These are phyloP conservation scores for Leptarthrus brevirostris DNA, from an alignment of 2,888 invertebrate genomes.

Conservation along the genomic window DNA sequence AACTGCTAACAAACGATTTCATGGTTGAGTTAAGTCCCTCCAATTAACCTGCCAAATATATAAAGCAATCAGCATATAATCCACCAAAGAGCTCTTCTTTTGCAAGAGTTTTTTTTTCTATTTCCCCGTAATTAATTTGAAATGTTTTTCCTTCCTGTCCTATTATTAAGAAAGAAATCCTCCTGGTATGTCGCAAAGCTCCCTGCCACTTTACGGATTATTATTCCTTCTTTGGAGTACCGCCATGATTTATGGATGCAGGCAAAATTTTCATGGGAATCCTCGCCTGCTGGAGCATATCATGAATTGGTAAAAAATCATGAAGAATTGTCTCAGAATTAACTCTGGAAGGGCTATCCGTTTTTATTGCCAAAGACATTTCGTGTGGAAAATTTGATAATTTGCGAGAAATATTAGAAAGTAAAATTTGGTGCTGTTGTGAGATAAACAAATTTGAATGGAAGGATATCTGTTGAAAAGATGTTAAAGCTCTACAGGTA, in stretches of 20 bases:
- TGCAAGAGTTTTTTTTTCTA: constrained; percentile 8
- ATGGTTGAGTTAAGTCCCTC: neutral
- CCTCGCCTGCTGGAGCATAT: neutral
- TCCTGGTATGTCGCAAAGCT: neutral
- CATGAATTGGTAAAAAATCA: neutral
- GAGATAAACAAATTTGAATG: no score
- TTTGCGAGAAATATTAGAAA: no score
- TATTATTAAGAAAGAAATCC: neutral
- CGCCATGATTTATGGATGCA: constrained; percentile 17
- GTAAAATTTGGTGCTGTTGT: no score
- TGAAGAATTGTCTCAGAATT: neutral
- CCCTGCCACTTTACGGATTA: neutral
- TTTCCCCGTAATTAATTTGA: constrained; percentile 29
- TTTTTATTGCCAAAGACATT: no score
- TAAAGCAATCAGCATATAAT: constrained; percentile 16
- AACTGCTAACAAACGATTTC: constrained; percentile 3
- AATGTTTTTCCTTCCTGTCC: constrained; percentile 15
- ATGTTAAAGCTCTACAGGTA: no score
- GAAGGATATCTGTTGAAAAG: no score
- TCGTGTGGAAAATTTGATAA: no score
- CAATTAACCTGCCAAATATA: neutral
- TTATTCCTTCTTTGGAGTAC: neutral
- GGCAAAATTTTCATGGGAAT: neutral
- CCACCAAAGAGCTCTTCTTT: constrained; percentile 2
- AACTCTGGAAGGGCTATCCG: neutral